A percentile compares a stretch with the other conserved stretches of the same genome.
phyloP scores from a whole-genome alignment of 2,113 vertebrate species.

The Picathartes gymnocephalus region DNA sequence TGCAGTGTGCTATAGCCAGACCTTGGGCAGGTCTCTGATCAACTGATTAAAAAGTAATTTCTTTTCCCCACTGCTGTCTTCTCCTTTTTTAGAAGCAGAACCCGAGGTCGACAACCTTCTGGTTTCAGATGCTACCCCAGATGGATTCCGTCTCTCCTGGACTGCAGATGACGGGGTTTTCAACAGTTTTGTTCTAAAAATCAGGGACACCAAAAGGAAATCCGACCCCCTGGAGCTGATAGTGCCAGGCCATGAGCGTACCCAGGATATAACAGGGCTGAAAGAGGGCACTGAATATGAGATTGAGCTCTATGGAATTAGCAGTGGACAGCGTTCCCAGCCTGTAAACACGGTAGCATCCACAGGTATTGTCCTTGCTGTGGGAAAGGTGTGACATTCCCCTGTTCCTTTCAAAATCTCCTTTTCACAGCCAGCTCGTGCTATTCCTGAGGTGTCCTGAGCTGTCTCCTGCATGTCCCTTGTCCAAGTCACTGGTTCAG shows the following conservation, averaged over 20 bases:
- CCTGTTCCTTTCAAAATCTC: neutral
- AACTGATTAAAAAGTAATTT: neutral
- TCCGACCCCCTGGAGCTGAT: constrained; percentile 79
- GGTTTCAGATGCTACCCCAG: constrained; percentile 80
- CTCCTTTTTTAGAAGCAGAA: constrained; percentile 82
- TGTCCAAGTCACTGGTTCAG: neutral
- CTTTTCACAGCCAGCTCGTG: neutral
- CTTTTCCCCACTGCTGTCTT: constrained; percentile 39
- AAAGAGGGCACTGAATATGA: constrained; percentile 85
- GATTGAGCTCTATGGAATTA: constrained; percentile 85
- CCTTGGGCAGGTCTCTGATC: neutral
- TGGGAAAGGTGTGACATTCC: neutral
- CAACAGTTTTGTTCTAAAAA: constrained; percentile 90
- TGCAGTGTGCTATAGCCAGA: constrained; percentile 15
- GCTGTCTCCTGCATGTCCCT: neutral
- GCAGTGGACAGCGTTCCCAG: constrained; percentile 82
- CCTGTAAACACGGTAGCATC: constrained; percentile 78
- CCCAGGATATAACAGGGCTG: constrained; percentile 77
- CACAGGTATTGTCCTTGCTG: constrained; percentile 85
- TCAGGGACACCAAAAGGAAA: constrained; percentile 75
- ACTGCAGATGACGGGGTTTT: constrained; percentile 86
- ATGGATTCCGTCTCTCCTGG: constrained; percentile 88
- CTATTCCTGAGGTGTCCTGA: neutral
- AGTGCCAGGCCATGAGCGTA: constrained; percentile 79
- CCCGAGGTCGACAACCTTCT: constrained; percentile 88